phyloP scores from a whole-genome alignment of 2,888 invertebrate species.

The Hyposoter dolosus region DNA sequence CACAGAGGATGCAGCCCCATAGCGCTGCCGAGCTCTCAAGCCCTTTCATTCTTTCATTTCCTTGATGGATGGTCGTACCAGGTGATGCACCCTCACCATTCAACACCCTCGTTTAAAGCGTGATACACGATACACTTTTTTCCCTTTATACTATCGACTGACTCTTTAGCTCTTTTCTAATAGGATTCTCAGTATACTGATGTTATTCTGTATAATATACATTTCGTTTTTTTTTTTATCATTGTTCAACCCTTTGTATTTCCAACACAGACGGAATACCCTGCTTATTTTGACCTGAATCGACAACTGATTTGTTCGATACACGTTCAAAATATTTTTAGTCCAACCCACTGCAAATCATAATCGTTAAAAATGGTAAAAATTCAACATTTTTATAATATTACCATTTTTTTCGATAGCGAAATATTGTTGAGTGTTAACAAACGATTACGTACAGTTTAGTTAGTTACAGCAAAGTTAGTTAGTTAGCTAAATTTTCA shows the following conservation, averaged over 20 bases:
- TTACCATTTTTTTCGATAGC: background rate
- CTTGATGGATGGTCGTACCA: slow-evolving; percentile 80
- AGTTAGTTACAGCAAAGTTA: too few species aligned
- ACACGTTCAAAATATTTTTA: background rate
- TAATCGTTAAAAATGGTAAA: background rate
- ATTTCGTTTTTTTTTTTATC: slow-evolving; percentile 7
- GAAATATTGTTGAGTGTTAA: background rate
- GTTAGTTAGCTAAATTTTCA: background rate
- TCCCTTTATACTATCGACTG: slow-evolving; percentile 42
- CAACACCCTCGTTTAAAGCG: slow-evolving; percentile 64
- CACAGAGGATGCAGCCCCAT: slow-evolving; percentile 27
- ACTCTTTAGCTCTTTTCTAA: slow-evolving; percentile 55
- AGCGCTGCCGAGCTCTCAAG: slow-evolving; percentile 51
- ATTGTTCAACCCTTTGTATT: background rate
- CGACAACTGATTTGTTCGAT: background rate
- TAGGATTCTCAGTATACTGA: slow-evolving; percentile 11
- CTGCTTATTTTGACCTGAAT: background rate
- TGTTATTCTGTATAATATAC: slow-evolving; percentile 19
- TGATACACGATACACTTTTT: slow-evolving; percentile 61
- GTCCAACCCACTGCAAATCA: background rate
- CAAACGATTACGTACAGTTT: background rate
- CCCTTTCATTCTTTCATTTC: slow-evolving; percentile 70
- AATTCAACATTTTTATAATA: background rate
- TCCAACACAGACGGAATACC: background rate
- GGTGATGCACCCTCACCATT: slow-evolving; percentile 77